Percentiles rank a stretch among this genome's conserved stretches.
Conservation (phyloP, 2,113 vertebrate genomes). For the Ciconia stormi region DNA sequence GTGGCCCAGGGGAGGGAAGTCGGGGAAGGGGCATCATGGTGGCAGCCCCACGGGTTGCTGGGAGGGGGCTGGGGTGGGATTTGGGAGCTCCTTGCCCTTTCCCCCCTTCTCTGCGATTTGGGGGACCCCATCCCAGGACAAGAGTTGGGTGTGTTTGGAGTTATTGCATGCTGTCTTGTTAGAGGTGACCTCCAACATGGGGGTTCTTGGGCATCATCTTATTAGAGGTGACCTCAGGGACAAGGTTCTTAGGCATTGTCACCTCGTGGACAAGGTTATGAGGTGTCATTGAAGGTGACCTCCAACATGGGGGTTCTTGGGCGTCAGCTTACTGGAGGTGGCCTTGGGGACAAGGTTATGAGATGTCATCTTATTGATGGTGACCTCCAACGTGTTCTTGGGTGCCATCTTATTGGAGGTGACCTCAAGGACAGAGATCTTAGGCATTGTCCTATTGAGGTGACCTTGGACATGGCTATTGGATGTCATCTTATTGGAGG, state of each 20-base stretch:
- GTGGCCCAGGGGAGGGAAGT: not conserved
- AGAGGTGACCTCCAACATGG: not conserved
- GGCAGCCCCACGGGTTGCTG: not conserved
- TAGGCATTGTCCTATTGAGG: no score
- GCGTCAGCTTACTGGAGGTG: no score
- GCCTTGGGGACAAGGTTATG: not conserved
- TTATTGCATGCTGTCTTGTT: fast-evolving
- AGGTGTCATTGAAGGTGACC: not conserved
- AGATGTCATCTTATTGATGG: not conserved
- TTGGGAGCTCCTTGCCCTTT: fast-evolving
- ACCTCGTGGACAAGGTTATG: not conserved
- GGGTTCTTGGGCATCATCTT: fast-evolving
- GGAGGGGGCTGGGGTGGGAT: not conserved
- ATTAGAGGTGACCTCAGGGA: not conserved
- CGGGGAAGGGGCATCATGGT: not conserved
- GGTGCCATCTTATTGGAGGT: not conserved
- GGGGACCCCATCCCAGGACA: fast-evolving
- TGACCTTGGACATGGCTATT: not conserved
- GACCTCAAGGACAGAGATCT: not conserved
- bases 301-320: not conserved
- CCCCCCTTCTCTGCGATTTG: no score
- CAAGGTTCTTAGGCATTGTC: no score
- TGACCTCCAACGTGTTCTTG: not conserved
- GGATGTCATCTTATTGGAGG: not conserved
- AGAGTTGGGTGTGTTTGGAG: not conserved